These are phyloP conservation scores for Caranx melampygus DNA, from an alignment of 2,113 vertebrate species.

Conservation along the genomic window DNA sequence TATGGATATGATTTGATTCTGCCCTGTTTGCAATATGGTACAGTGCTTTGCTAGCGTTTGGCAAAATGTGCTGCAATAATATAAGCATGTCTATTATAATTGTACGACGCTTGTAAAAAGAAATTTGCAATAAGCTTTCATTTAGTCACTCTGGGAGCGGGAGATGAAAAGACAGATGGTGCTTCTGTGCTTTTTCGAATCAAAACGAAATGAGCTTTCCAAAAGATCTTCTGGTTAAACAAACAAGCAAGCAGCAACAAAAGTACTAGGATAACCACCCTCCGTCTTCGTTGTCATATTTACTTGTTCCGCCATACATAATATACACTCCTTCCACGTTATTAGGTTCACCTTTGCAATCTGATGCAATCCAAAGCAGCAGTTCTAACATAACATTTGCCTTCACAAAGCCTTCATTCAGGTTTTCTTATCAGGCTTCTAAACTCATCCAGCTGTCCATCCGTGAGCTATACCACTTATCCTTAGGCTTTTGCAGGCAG, in stretches of 20 bases:
- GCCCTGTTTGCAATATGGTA: background rate
- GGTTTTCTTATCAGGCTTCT: too few relatives aligned
- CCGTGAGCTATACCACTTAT: too few relatives aligned
- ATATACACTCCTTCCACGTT: background rate
- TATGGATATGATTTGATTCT: constrained; percentile 5
- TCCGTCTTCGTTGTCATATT: background rate
- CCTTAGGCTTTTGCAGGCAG: too few relatives aligned
- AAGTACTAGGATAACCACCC: background rate
- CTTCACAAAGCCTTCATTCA: background rate
- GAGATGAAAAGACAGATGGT: background rate
- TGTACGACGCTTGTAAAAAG: background rate
- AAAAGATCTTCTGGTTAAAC: too few relatives aligned
- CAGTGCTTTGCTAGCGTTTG: background rate
- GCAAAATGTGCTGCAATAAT: background rate
- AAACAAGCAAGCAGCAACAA: too few relatives aligned
- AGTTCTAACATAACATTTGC: background rate
- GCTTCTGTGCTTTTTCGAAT: background rate
- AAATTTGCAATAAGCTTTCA: background rate
- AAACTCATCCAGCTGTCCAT: too few relatives aligned
- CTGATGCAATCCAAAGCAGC: background rate
- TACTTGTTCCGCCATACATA: background rate
- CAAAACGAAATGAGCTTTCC: background rate
- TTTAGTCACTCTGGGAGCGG: background rate
- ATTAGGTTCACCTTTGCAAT: background rate
- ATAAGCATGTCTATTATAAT: background rate